Conservation (phyloP, 2,113 vertebrate species). For the Phalacrocorax carbo region DNA sequence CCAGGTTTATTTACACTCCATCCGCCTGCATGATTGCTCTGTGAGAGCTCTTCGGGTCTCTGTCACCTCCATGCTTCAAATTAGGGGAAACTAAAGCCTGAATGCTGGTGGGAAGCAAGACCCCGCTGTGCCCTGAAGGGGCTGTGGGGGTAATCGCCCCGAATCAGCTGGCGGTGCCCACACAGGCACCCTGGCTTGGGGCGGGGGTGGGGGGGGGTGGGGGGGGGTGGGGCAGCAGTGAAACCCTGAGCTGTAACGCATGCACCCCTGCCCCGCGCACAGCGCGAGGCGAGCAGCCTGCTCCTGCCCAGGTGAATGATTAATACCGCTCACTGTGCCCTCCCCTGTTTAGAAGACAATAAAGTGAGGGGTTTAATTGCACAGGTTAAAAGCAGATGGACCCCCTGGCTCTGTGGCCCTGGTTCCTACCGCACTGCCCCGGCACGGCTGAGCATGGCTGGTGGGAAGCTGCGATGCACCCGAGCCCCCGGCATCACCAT, state of each 20-base stretch:
- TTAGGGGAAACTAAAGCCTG: background rate
- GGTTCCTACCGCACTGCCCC: background rate
- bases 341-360: background rate
- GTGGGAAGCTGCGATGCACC: background rate
- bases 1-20: background rate
- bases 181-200: background rate
- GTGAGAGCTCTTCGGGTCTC: background rate
- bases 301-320: background rate
- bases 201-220: background rate
- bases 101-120: background rate
- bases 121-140: background rate
- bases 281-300: background rate
- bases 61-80: background rate
- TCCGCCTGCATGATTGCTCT: background rate
- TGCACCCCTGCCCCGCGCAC: background rate
- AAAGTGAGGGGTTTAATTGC: background rate
- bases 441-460: fast-evolving
- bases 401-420: background rate
- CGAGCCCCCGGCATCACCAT: background rate
- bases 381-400: background rate
- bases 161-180: background rate
- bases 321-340: background rate
- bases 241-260: background rate
- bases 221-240: background rate
- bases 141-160: background rate